Percentiles rank a stretch among this genome's conserved stretches.
These are phyloP conservation scores for Aulostomus chinensis DNA, from an alignment of 2,797 vertebrate species.

Conservation along the genomic window DNA sequence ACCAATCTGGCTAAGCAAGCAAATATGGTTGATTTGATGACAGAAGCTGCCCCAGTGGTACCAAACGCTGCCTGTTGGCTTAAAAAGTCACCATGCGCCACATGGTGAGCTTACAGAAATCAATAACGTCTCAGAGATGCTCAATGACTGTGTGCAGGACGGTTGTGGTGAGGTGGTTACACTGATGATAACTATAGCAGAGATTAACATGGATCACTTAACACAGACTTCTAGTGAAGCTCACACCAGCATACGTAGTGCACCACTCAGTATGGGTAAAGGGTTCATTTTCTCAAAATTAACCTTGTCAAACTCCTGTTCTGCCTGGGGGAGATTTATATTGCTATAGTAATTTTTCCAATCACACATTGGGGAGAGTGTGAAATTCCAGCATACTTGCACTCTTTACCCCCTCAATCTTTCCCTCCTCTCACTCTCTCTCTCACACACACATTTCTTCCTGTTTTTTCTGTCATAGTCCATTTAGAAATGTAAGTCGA, in stretches of 20 bases:
- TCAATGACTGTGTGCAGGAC: slow-evolving; percentile 9
- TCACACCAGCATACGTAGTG: slow-evolving; percentile 33
- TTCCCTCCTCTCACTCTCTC: neutral
- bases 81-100: slow-evolving; percentile 16
- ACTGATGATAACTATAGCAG: slow-evolving; percentile 28
- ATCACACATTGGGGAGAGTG: slow-evolving; percentile 70
- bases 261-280: slow-evolving; percentile 51
- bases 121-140: slow-evolving; percentile 5
- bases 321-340: slow-evolving; percentile 67
- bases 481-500: slow-evolving; percentile 69
- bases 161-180: slow-evolving; percentile 11
- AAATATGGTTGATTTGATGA: slow-evolving; percentile 67
- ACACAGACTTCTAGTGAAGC: slow-evolving; percentile 31
- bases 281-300: slow-evolving; percentile 71
- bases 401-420: slow-evolving; percentile 43
- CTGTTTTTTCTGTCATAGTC: slow-evolving; percentile 19
- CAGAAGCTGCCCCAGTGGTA: slow-evolving; percentile 56
- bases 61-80: neutral
- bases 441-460: slow-evolving; percentile 2
- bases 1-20: slow-evolving; percentile 28
- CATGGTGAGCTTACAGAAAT: slow-evolving; percentile 4
- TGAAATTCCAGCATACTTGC: slow-evolving; percentile 71
- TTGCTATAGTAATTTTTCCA: slow-evolving; percentile 77
- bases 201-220: slow-evolving; percentile 48
- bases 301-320: slow-evolving; percentile 67